Conservation (phyloP, 2,888 invertebrate species). For the Microdon myrmicae region DNA sequence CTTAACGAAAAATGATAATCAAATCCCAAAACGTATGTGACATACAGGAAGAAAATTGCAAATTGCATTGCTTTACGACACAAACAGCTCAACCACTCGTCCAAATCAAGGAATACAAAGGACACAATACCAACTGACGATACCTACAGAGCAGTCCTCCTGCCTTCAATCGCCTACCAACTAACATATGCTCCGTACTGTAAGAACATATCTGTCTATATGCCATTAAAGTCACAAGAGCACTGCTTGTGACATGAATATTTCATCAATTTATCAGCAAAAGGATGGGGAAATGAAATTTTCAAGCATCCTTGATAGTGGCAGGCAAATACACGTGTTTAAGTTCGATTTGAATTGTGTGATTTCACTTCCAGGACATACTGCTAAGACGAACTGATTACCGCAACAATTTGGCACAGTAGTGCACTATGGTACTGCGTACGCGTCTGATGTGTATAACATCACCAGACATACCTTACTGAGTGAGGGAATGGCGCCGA, state of each 20-base stretch:
- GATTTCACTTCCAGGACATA: not conserved
- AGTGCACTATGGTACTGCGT: not conserved
- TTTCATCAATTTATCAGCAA: conserved; percentile 51
- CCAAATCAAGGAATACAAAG: no score
- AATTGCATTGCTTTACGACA: conserved; percentile 44
- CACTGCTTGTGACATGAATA: conserved; percentile 50
- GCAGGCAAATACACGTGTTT: conserved; percentile 17
- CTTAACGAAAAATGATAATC: conserved; percentile 14
- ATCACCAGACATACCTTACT: conserved; percentile 1
- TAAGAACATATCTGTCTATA: conserved; percentile 14
- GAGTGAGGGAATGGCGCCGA: conserved; percentile 15
- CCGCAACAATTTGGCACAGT: not conserved
- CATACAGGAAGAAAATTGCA: conserved; percentile 39
- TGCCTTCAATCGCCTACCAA: no score
- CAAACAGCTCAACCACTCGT: no score
- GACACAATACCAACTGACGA: no score
- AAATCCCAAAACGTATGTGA: conserved; percentile 32
- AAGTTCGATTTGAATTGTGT: conserved; percentile 11
- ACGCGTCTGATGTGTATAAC: not conserved
- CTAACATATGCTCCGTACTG: conserved; percentile 1
- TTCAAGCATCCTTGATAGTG: conserved; percentile 16
- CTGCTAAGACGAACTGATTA: conserved; percentile 34
- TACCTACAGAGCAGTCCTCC: no score
- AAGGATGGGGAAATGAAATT: conserved; percentile 41
- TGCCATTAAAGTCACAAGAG: conserved; percentile 45